Evolutionary conservation across 64 coral and sea anemone genomes (phyloP), one percentile per base, ranked within the genome.

Genomic region (Actinia equina): DNA sequence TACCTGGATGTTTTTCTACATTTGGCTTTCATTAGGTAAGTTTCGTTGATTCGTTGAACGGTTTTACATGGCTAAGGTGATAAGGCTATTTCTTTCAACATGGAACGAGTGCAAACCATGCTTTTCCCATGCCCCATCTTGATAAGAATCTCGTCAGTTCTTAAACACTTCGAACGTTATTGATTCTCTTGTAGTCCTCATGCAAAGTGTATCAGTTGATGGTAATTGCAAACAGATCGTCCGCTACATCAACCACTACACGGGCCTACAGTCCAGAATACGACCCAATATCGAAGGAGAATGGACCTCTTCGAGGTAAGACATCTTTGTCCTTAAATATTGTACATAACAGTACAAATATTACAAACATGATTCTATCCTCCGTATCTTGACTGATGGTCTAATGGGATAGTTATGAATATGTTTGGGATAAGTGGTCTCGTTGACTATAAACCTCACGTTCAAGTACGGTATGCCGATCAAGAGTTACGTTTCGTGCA

Each of bases 301-400:
- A 59, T 92, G 90, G 90, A 92, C 90, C 17, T 92, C 90, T 9
- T 82, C 90, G 25, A 87, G 78, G 90, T 92, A 87, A 22, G 85
- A 82, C 43, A 20, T 0, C 13, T 60, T 44, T 13, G 59, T 63
- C 26, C 23, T 5, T 85, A 18, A 9, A 11, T 58, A 20, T 42
- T 53, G 59, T 53, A 60, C 83, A 53, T 26, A 7, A n/a, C 14
- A 51, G 53, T 82, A 82, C 14, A 82, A 20, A 17, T 18, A 49
- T 4, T 7, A 17, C 3, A 42, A 0, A 81, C 10, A 43, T 14
- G 79, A 0, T 84, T 4, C 19, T 84, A 56, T 19, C 17, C 18
- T 17, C 22, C 19, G 16, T 52, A 51, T 82, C 45, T 82, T 52
- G 30, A 57, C 37, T 57, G 19, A 25, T 14, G 18, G 44, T 42